Evolutionary conservation across 2,797 vertebrate species (phyloP), one percentile per base, ranked within the genome.

Genomic region (Tiaroga cobitis): DNA sequence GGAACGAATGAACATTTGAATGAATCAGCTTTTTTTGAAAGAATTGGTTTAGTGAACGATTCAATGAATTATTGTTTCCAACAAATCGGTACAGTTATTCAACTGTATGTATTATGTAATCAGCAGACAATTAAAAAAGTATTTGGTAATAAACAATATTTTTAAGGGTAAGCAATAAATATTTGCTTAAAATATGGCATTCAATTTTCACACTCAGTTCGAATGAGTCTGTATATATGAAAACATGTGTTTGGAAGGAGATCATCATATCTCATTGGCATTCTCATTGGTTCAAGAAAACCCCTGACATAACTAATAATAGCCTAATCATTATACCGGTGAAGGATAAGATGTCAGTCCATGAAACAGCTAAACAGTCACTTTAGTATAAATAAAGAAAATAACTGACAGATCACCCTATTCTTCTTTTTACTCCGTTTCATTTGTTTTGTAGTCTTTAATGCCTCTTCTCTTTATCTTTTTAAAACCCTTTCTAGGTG

Each of bases 401-500:
- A 75, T 56, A 51, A n/a, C 26, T 78, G 72, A 86, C 39, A 70
- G 65, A 86, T 49, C 19, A 8, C 43, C 32, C 39, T 65, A 46
- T 78, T 82, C 26, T 59, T 67, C 37, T 69, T 67, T 75, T 78
- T 82, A 81, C 59, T 81, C 70, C 13, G 65, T 82, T 63, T 67
- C 59, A 37, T 80, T 84, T 79, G 68, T 88, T 85, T 76, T 75
- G 39, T 56, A 46, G 32, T 69, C 68, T 83, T 79, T 87, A 26
- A 78, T 61, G 43, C 65, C 59, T 81, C 77, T 54, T 78, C 46
- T 70, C 34, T 83, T 69, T 81, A 26, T 74, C 74, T 56, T 59
- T 80, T 54, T 41, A 43, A 75, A 86, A 68, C 54, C 77, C 32
- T 80, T 85, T 85, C 69, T 8, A 68, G 69, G 68, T 78, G 78